These are phyloP conservation scores for Phaethon lepturus DNA, from an alignment of 2,113 vertebrate genomes.

Conservation along the genomic window DNA sequence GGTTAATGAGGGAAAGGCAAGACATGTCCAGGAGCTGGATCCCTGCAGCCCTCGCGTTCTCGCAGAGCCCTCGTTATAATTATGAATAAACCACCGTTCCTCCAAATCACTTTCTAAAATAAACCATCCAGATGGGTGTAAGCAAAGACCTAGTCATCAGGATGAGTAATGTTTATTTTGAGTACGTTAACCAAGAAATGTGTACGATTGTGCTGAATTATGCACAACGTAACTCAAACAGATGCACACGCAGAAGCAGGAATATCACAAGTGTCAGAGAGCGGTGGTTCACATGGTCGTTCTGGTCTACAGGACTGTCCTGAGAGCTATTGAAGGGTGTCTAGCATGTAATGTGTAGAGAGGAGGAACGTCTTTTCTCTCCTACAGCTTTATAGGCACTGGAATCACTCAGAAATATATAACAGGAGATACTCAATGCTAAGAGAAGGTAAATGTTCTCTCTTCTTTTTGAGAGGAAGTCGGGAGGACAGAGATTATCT, in stretches of 20 bases:
- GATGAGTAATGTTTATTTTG: conserved; percentile 45
- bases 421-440: background rate
- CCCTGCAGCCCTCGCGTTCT: background rate
- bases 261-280: background rate
- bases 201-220: background rate
- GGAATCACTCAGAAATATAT: background rate
- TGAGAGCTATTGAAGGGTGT: background rate
- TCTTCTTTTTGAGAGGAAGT: background rate
- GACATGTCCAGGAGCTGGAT: background rate
- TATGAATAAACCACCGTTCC: background rate
- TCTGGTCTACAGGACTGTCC: background rate
- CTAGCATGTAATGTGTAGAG: background rate
- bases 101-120: conserved; percentile 38
- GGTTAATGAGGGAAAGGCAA: background rate
- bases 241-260: background rate
- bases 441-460: background rate
- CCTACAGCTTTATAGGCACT: background rate
- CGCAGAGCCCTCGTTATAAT: accelerated
- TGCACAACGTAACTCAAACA: background rate
- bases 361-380: background rate
- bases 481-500: background rate
- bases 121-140: conserved; percentile 42
- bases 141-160: background rate
- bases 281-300: accelerated
- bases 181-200: background rate